Evolutionary conservation across 2,888 invertebrate genomes (phyloP), one percentile per base, ranked within the genome.

Genomic region (Dastarcus helophoroides): DNA sequence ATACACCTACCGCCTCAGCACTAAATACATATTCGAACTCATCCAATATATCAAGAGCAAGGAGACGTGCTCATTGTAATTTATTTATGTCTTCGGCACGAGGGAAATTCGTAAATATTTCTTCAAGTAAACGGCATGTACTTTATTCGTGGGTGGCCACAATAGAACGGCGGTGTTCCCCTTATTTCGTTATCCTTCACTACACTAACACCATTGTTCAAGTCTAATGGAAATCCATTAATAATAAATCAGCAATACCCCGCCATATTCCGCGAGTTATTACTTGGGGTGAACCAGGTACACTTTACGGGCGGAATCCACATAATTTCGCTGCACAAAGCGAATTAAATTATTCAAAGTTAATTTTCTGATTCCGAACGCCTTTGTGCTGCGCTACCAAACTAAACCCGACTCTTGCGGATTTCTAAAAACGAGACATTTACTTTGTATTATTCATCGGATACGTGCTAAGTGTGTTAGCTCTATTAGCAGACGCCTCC

Each of bases 151-250:
- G 42, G 45, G 44, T 46, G 44, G 43, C 40, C 44, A 38, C 43
- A 43, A 42, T 41, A 38, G 41, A 37, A 32, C 41, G 36, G 31
- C 40, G 31, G 29, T 32, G 22, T 38, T 42, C 41, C 37, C 37
- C 26, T 38, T n/a, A n/a, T n/a, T 40, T 39, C 37, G 42, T 42
- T 37, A 39, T 43, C 39, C 47, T 41, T 42, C 38, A 36, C 38
- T 46, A 41, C 44, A 38, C 50, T 40, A 40, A 47, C 44, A 37
- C 48, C 48, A 53, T 54, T 54, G 54, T 54, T 53, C 52, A 46
- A 43, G 43, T 49, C 52, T 56, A 54, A 54, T 54, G 54, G 54
- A 51, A 48, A 48, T 49, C 50, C 54, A 54, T 56, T 54, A 56
- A 54, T 56, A 56, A 54, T 54, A 54, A 54, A 56, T 56, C 54